These are phyloP conservation scores for Arctopsyche grandis DNA, from an alignment of 1,140 invertebrate genomes.

Conservation along the genomic window DNA sequence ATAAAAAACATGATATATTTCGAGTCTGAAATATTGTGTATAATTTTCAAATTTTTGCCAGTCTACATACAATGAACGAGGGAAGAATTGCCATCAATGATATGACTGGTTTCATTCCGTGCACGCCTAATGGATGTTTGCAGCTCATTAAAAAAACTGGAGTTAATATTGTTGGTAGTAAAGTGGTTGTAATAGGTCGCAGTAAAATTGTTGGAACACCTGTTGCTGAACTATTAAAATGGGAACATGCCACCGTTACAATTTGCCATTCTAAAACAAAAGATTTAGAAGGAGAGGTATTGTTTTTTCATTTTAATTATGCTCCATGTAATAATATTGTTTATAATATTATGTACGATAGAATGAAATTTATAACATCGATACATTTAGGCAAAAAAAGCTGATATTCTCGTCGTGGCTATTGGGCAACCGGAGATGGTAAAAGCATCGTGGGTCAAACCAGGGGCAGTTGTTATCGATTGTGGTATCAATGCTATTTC, in stretches of 20 bases:
- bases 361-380: slow-evolving; percentile 2
- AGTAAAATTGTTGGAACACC: slow-evolving; percentile 99
- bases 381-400: slow-evolving; percentile 68
- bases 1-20: too few species aligned
- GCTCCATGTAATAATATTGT: slow-evolving; percentile 7
- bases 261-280: slow-evolving; percentile 96
- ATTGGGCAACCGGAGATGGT: slow-evolving; percentile 94
- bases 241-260: slow-evolving; percentile 96
- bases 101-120: slow-evolving; percentile 88
- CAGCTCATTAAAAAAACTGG: slow-evolving; percentile 90
- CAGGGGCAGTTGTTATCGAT: slow-evolving; percentile 98
- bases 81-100: slow-evolving; percentile 88
- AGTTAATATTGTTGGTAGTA: slow-evolving; percentile 81
- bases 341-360: background rate
- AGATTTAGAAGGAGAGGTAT: slow-evolving; percentile 82
- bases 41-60: slow-evolving; percentile 57
- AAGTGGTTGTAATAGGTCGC: slow-evolving; percentile 93
- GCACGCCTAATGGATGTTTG: slow-evolving; percentile 92
- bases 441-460: slow-evolving; percentile 96
- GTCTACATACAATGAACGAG: slow-evolving; percentile 90
- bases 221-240: slow-evolving; percentile 92
- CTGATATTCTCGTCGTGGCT: slow-evolving; percentile 96
- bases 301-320: slow-evolving; percentile 51
- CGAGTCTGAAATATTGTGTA: background rate
- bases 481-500: slow-evolving; percentile 97